phyloP scores from a whole-genome alignment of 2,888 invertebrate genomes.

The Macrophya alboannulata region DNA sequence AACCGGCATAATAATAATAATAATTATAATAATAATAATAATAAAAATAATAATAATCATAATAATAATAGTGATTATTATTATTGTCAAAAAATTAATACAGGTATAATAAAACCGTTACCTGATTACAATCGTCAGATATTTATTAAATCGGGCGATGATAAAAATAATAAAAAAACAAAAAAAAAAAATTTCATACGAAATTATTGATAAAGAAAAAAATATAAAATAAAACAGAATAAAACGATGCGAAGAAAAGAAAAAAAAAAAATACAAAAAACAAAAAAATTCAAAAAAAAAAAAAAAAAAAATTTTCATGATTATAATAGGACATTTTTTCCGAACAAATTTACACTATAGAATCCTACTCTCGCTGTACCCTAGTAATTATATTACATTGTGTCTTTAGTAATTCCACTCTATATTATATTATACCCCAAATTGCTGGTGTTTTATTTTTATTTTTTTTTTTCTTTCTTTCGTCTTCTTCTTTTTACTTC shows the following conservation, averaged over 20 bases:
- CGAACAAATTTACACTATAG: conserved; percentile 3
- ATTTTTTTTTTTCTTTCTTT: background rate
- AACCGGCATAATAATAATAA: conserved; percentile 17
- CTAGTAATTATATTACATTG: background rate
- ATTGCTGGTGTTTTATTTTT: conserved; percentile 7
- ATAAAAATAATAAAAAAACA: background rate
- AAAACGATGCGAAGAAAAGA: too few species aligned
- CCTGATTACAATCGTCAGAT: conserved; percentile 7
- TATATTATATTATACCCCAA: background rate
- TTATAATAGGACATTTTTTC: background rate
- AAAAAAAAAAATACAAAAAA: background rate
- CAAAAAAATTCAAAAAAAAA: background rate
- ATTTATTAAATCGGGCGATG: background rate
- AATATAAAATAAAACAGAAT: too few species aligned
- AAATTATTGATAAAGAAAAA: background rate
- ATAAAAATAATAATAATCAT: background rate
- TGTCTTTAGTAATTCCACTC: background rate
- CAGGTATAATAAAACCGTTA: conserved; percentile 16
- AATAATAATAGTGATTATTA: background rate
- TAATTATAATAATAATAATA: background rate
- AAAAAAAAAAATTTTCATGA: background rate
- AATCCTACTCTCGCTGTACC: conserved; percentile 17
- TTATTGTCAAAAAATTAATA: background rate
- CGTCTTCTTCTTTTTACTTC: background rate
- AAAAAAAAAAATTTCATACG: background rate